phyloP scores from a whole-genome alignment of 2,797 vertebrate genomes.

The Lateolabrax maculatus region DNA sequence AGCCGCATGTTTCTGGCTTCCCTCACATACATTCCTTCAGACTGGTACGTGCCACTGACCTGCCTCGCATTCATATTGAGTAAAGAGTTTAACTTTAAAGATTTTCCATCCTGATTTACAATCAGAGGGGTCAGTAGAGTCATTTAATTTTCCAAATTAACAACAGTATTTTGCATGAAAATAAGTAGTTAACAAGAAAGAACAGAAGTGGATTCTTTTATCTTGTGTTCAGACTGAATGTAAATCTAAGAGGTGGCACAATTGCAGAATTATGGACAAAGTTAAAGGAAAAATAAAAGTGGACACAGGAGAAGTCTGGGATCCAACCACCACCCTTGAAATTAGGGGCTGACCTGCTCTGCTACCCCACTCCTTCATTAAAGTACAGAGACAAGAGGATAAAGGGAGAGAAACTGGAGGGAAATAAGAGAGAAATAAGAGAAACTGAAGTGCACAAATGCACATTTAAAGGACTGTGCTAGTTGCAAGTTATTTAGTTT shows the following conservation, averaged over 20 bases:
- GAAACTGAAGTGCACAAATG: too few species aligned
- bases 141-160: background rate
- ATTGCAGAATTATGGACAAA: background rate
- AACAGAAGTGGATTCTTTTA: too few species aligned
- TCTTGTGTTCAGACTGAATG: background rate
- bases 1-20: slow-evolving; percentile 58
- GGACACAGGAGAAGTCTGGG: too few species aligned
- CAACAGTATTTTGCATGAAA: background rate
- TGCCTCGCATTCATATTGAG: background rate
- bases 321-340: too few species aligned
- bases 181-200: background rate
- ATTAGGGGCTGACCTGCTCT: too few species aligned
- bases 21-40: slow-evolving; percentile 45
- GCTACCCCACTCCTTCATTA: too few species aligned
- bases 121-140: background rate
- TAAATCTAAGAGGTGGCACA: background rate
- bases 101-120: background rate
- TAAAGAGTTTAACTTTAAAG: too few species aligned
- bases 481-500: too few species aligned
- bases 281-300: background rate
- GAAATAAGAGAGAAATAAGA: too few species aligned
- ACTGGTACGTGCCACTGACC: slow-evolving; percentile 46
- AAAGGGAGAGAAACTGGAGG: too few species aligned
- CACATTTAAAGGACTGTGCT: too few species aligned
- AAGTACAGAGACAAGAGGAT: too few species aligned